Evolutionary conservation across 2,888 invertebrate genomes (phyloP).

Genomic region (Scrobipalpa costella): DNA sequence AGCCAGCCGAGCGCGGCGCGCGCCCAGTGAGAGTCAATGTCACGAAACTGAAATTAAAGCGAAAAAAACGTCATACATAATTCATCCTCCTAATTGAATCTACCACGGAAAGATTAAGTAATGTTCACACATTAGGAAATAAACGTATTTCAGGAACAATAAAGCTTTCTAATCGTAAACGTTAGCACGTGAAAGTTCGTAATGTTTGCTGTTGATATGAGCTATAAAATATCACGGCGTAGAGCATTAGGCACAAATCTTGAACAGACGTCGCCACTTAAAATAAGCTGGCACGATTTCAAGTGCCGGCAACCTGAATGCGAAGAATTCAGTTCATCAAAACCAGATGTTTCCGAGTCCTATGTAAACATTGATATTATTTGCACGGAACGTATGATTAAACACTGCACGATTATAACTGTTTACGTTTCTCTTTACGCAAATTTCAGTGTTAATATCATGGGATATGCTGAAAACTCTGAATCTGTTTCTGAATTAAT

Average conservation of each 20-base stretch:
- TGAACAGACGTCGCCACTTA: constrained; percentile 75
- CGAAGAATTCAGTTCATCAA: constrained; percentile 78
- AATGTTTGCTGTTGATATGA: constrained; percentile 54
- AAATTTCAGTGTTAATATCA: constrained; percentile 7
- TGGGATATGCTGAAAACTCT: not conserved
- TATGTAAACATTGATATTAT: constrained; percentile 66
- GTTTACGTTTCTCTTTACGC: constrained; percentile 40
- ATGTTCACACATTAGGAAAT: constrained; percentile 12
- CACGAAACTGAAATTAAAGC: constrained; percentile 58
- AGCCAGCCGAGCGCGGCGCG: constrained; percentile 52
- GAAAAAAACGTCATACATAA: constrained; percentile 17
- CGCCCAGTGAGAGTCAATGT: constrained; percentile 56
- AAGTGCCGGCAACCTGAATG: constrained; percentile 76
- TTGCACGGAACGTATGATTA: constrained; percentile 53
- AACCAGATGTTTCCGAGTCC: constrained; percentile 73
- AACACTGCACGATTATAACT: constrained; percentile 46
- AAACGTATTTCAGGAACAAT: not conserved
- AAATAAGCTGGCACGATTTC: constrained; percentile 80
- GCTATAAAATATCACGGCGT: constrained; percentile 58
- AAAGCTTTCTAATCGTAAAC: constrained; percentile 29
- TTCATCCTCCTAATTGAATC: constrained; percentile 2
- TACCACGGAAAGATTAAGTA: constrained; percentile 4
- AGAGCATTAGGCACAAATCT: constrained; percentile 70
- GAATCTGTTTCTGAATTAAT: not conserved
- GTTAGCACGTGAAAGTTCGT: constrained; percentile 30